Percentiles rank a stretch among this genome's conserved stretches.
Conservation (phyloP, 1,140 invertebrate genomes). For the Conopomorpha cramerella region DNA sequence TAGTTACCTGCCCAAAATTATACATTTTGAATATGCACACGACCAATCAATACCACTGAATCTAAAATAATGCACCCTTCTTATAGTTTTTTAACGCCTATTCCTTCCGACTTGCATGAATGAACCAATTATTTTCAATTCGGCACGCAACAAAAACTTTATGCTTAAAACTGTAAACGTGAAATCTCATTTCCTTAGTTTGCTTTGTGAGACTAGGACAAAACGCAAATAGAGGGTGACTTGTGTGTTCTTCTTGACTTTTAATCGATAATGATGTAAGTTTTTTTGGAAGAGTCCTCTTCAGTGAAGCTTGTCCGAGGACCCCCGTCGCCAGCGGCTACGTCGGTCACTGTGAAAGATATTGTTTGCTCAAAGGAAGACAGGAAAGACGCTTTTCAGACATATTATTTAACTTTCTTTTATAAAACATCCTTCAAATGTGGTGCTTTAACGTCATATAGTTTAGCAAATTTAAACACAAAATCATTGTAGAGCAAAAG, state of each 20-base stretch:
- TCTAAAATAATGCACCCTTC: too few relatives aligned
- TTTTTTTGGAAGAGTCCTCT: not conserved
- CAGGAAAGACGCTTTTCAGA: not conserved
- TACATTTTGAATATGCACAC: constrained; percentile 6
- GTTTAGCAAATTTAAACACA: too few relatives aligned
- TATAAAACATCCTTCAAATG: too few relatives aligned
- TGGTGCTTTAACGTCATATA: too few relatives aligned
- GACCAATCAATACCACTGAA: constrained; percentile 9
- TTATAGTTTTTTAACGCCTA: constrained; percentile 26
- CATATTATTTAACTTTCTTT: too few relatives aligned
- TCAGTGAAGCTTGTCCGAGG: too few relatives aligned
- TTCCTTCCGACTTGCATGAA: constrained; percentile 26
- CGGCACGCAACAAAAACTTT: constrained; percentile 31
- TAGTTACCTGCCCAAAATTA: constrained; percentile 1
- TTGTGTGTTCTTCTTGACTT: constrained; percentile 11
- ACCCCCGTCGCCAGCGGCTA: too few relatives aligned
- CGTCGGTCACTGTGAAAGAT: too few relatives aligned
- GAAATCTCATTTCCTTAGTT: constrained; percentile 47
- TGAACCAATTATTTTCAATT: constrained; percentile 51
- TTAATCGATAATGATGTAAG: not conserved
- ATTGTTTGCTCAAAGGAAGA: not conserved
- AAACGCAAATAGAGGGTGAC: constrained; percentile 24
- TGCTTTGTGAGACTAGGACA: constrained; percentile 21
- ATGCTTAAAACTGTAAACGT: constrained; percentile 36
- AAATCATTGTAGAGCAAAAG: too few relatives aligned